Base-by-base conservation (phyloP, 2,113 vertebrate genomes). In the Excalfactoria chinensis region DNA sequence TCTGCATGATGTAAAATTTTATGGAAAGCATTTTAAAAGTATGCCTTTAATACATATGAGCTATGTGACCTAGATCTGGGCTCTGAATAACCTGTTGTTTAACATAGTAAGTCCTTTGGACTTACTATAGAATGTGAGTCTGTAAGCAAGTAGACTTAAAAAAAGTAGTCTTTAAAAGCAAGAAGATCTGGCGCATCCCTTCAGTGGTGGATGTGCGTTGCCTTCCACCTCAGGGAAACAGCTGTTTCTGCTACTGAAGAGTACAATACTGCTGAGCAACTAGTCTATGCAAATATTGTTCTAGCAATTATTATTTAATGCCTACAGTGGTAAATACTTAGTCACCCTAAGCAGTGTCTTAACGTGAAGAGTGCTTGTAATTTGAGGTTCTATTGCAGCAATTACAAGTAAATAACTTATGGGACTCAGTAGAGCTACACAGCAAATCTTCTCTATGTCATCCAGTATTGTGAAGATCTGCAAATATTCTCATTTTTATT, bases 101-200 rank as follows among this genome's bases (percentile, higher is more conserved):
- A 60, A 35, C 30, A 30, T 11, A 46, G 16, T 11, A 53, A 72
- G 30, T 66, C 20, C 22, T 83, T 30, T 86, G 22, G 23, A 25
- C 72, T 41, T 26, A 0, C 22, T 69, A 34, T 22, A 80, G 49
- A 58, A 51, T 22, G 3, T 13, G 35, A 0, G 0, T 76, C 63
- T 89, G 20, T 87, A 56, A 62, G 14, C 68, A 80, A 69, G 37
- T 14, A 51, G n/a, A 48, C 9, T 59, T 72, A 9, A 5, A 80
- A 60, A 43, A 62, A 11, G 14, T 49, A 73, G 2, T 83, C 51
- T 56, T 88, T 79, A 37, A 62, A 46, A 79, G 1, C 13, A 60
- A 37, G 37, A 72, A 43, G 16, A 69, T 9, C 1, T 79, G 18
- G 46, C 43, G 15, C 14, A 58, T 8, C 22, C 72, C 19, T 75